Evolutionary conservation across 2,113 vertebrate genomes (phyloP), one percentile per base, ranked within the genome.

Genomic region (Pitta sordida): DNA sequence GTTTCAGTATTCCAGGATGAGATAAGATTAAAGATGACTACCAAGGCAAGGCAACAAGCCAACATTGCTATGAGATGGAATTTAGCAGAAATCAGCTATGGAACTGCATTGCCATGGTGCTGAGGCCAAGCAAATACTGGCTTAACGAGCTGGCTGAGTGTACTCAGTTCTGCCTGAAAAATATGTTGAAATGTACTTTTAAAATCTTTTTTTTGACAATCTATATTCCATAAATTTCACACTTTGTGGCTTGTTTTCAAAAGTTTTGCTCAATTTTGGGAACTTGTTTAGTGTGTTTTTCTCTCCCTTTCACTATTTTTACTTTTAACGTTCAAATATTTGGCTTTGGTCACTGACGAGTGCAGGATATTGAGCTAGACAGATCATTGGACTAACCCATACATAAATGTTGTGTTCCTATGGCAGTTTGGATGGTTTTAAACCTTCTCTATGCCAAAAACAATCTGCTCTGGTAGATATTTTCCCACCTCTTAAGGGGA

Each of bases 41-140:
- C 37, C 1, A 4, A 71, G 68, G n/a, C 21, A 63, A 92, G 24
- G 36, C 34, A 27, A 60, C 52, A 81, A 91, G 58, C 19, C 70
- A 84, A 30, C 2, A 5, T 29, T 92, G 20, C 58, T 91, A 34
- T 62, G 85, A 83, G 32, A 53, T 39, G 6, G 37, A 93, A 76
- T 65, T 91, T 65, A 91, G 46, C 24, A 82, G 36, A 86, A 89
- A 29, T 60, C 39, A 89, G 59, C 22, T n/a, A 3, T 68, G 48
- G 63, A 75, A 53, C 44, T 69, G 34, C 34, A 91, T 94, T 88
- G 32, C 87, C 82, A 83, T 90, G 78, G 78, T 73, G 58, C 65
- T 73, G 78, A 85, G 62, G 44, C 36, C n/a, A 91, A 95, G 81
- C 43, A 94, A 91, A 94, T 24, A 93, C 24, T 91, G 86, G 13